Evolutionary conservation across 2,888 invertebrate species (phyloP).

Genomic region (Tillus elongatus): DNA sequence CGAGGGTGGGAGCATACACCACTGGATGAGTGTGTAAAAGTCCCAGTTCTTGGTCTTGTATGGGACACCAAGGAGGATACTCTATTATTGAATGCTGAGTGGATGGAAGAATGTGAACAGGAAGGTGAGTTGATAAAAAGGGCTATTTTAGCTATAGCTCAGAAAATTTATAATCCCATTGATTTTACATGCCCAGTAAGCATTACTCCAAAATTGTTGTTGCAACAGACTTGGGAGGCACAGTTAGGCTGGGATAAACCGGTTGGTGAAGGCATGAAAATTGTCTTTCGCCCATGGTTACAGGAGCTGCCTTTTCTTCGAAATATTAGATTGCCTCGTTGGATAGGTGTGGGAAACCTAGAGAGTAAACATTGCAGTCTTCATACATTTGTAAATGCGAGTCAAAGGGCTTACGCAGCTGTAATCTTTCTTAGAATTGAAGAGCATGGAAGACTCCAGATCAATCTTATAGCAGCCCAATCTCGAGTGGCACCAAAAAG

Average conservation of each 20-base stretch:
- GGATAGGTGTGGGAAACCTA: not conserved
- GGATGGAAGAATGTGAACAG: not conserved
- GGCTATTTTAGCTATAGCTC: slow-evolving; percentile 14
- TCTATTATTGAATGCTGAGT: slow-evolving; percentile 6
- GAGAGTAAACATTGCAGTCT: not conserved
- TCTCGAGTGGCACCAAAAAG: not conserved
- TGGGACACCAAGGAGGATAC: slow-evolving; percentile 10
- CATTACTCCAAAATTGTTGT: slow-evolving; percentile 20
- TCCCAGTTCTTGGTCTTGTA: slow-evolving; percentile 12
- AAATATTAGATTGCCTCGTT: not conserved
- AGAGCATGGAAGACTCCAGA: not conserved
- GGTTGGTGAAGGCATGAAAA: not conserved
- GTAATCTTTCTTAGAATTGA: not conserved
- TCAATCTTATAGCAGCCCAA: not conserved
- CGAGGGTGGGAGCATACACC: slow-evolving; percentile 18
- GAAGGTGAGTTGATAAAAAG: slow-evolving; percentile 14
- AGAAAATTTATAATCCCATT: slow-evolving; percentile 21
- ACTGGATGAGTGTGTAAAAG: slow-evolving; percentile 19
- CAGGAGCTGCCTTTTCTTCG: not conserved
- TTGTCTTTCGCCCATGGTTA: not conserved
- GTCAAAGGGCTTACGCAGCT: slow-evolving; percentile 1
- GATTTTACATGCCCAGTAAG: slow-evolving; percentile 18
- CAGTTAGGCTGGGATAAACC: slow-evolving; percentile 4
- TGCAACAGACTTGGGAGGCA: slow-evolving; percentile 12
- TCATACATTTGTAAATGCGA: not conserved